Percentiles rank a stretch among this genome's conserved stretches.
Evolutionary conservation across 1,140 invertebrate genomes (phyloP).

Genomic region (Rhopalosiphum padi): DNA sequence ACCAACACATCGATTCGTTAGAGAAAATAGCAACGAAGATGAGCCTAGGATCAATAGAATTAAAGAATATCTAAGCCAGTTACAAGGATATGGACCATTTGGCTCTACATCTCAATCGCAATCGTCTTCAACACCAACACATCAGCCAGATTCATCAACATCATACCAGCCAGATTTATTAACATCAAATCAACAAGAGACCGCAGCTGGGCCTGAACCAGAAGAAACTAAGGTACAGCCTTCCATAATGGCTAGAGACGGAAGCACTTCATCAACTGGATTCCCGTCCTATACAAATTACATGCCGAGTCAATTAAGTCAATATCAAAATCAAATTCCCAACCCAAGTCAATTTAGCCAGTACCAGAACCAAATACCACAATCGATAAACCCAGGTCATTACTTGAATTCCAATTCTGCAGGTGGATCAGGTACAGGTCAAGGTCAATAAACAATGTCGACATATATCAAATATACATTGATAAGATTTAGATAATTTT

Average conservation of each 20-base stretch:
- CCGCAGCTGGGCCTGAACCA: background rate
- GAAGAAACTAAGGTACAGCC: background rate
- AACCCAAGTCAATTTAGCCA: background rate
- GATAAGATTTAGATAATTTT: background rate
- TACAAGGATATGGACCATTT: background rate
- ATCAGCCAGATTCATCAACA: background rate
- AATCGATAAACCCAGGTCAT: background rate
- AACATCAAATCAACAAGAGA: background rate
- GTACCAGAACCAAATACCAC: background rate
- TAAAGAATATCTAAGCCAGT: background rate
- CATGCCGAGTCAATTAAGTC: background rate
- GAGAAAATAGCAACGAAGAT: background rate
- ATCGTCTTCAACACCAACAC: too few relatives aligned
- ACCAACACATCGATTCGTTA: background rate
- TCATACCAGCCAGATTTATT: background rate
- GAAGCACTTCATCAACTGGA: background rate
- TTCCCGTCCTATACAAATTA: background rate
- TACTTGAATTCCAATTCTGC: background rate
- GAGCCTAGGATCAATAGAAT: background rate
- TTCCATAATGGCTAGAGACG: background rate
- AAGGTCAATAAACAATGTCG: background rate
- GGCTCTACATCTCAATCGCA: background rate
- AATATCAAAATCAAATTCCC: background rate
- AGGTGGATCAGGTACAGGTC: background rate
- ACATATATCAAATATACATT: background rate